phyloP scores from a whole-genome alignment of 2,888 invertebrate species.

The Cheilosia scutellata region DNA sequence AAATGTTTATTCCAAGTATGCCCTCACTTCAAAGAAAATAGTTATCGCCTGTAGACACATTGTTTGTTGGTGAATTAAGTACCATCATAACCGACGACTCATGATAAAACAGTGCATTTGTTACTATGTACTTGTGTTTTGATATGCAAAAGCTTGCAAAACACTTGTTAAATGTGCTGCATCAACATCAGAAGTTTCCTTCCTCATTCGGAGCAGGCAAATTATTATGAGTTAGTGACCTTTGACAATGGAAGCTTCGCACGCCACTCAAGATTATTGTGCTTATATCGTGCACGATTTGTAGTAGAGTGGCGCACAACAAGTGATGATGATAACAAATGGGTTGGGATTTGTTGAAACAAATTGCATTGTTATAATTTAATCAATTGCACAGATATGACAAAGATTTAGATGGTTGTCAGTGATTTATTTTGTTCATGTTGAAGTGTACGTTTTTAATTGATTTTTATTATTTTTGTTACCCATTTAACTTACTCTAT shows the following conservation, averaged over 20 bases:
- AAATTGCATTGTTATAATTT: constrained; percentile 41
- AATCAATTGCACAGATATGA: constrained; percentile 35
- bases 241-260: constrained; percentile 47
- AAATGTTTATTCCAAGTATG: no score
- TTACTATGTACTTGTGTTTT: background rate
- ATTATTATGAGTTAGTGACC: constrained; percentile 44
- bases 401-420: constrained; percentile 22
- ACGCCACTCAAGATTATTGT: background rate
- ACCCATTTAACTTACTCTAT: background rate
- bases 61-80: no score
- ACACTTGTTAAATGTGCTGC: constrained; percentile 32
- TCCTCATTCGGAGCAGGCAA: background rate
- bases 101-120: background rate
- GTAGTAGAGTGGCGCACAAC: background rate
- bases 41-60: no score
- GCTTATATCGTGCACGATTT: constrained; percentile 6
- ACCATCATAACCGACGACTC: background rate
- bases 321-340: constrained; percentile 4
- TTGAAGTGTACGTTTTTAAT: no score
- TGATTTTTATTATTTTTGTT: background rate
- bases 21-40: no score
- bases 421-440: background rate
- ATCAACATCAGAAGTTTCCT: background rate
- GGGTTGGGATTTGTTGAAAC: background rate
- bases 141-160: background rate